phyloP scores from a whole-genome alignment of 2,888 invertebrate species.

The Drosophila meridiana region DNA sequence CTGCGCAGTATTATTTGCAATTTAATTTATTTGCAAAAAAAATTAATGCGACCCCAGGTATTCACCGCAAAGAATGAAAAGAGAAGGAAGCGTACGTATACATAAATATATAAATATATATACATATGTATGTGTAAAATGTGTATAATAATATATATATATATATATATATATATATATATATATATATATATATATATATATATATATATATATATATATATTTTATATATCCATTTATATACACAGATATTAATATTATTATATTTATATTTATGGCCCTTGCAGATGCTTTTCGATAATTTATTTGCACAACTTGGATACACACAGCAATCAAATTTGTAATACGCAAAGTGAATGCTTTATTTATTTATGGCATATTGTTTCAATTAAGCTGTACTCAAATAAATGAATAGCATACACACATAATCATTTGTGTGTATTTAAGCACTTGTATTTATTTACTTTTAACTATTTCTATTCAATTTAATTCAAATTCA shows the following conservation, averaged over 20 bases:
- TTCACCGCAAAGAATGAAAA: constrained; percentile 2
- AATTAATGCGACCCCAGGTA: not conserved
- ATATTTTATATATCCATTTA: not conserved
- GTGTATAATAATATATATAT: not conserved
- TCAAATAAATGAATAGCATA: not conserved
- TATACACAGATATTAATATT: not conserved
- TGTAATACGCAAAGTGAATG: not conserved
- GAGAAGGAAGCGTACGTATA: too few relatives aligned
- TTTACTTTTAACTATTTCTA: not conserved
- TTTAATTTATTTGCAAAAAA: not conserved
- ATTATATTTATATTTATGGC: not conserved
- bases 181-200: not conserved
- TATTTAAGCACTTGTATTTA: not conserved
- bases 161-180: not conserved
- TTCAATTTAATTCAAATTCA: not conserved
- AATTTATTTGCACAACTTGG: not conserved
- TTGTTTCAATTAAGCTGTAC: not conserved
- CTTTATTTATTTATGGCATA: constrained; percentile 6
- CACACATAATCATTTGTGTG: not conserved
- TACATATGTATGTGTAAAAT: not conserved
- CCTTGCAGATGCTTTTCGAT: not conserved
- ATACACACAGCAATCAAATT: not conserved
- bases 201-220: too few relatives aligned
- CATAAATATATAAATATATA: too few relatives aligned
- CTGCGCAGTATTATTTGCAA: not conserved